Percentiles rank a stretch among this genome's conserved stretches.
Evolutionary conservation across 1,140 invertebrate species (phyloP).

Genomic region (Drosophila willistoni): DNA sequence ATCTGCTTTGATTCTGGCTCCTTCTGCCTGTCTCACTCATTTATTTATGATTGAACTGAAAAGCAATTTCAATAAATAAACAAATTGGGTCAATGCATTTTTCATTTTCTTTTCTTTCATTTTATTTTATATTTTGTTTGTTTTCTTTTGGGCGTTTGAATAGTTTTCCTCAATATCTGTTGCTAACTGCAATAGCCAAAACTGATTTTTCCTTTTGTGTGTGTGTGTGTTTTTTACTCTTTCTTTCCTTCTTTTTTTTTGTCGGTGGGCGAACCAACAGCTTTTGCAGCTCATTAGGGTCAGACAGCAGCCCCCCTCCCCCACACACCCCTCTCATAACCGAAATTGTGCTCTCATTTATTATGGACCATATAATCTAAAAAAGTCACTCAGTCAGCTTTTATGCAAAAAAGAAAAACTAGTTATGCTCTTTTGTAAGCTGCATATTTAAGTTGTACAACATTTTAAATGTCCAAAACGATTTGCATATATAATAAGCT

Average conservation of each 20-base stretch:
- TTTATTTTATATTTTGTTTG: background rate
- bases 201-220: constrained; percentile 11
- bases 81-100: constrained; percentile 71
- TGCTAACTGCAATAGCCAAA: constrained; percentile 40
- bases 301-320: background rate
- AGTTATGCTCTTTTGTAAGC: constrained; percentile 53
- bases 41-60: constrained; percentile 54
- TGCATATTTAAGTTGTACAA: constrained; percentile 72
- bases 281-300: constrained; percentile 59
- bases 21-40: constrained; percentile 7
- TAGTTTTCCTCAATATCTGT: constrained; percentile 37
- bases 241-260: background rate
- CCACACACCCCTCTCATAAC: constrained; percentile 2
- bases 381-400: constrained; percentile 47
- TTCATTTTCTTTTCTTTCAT: background rate
- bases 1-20: background rate
- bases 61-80: constrained; percentile 79
- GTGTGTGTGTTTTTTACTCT: background rate
- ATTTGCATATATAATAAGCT: constrained; percentile 71
- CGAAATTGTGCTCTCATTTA: constrained; percentile 52
- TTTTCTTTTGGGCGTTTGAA: constrained; percentile 3
- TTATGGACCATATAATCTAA: constrained; percentile 54
- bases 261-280: constrained; percentile 9
- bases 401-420: constrained; percentile 62
- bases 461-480: constrained; percentile 47